These are phyloP conservation scores for Troglohyphantes excavatus DNA, from an alignment of 2,888 invertebrate genomes.

Conservation along the genomic window DNA sequence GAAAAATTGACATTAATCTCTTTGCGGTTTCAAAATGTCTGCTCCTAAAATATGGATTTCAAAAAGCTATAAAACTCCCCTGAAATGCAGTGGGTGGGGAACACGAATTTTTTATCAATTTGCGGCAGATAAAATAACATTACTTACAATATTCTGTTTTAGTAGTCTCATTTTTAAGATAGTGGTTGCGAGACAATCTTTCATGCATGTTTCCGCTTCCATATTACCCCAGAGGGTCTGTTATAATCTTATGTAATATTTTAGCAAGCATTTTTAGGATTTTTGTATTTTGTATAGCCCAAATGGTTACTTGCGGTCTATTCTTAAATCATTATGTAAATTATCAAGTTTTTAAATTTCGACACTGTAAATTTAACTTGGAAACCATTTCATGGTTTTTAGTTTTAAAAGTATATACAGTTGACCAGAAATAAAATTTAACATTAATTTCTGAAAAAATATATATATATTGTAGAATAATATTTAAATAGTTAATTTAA, in stretches of 20 bases:
- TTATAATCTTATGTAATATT: not conserved
- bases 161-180: not conserved
- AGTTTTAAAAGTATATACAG: too few relatives aligned
- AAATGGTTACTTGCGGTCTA: too few relatives aligned
- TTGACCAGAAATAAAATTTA: too few relatives aligned
- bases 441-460: too few relatives aligned
- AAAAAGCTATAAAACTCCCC: conserved; percentile 1
- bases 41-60: conserved; percentile 21
- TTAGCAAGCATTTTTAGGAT: too few relatives aligned
- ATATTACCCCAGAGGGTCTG: not conserved
- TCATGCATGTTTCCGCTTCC: not conserved
- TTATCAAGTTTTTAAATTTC: too few relatives aligned
- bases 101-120: not conserved
- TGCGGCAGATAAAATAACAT: conserved; percentile 1
- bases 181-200: not conserved
- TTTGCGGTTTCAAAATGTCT: conserved; percentile 2
- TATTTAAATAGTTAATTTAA: too few relatives aligned
- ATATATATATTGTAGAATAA: too few relatives aligned
- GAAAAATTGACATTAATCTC: conserved; percentile 20
- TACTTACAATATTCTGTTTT: not conserved
- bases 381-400: too few relatives aligned
- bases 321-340: too few relatives aligned
- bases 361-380: too few relatives aligned
- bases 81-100: conserved; percentile 4
- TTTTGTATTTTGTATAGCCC: too few relatives aligned